Evolutionary conservation across 2,888 invertebrate genomes (phyloP), one percentile per base, ranked within the genome.

Genomic region (Axea sp.): DNA sequence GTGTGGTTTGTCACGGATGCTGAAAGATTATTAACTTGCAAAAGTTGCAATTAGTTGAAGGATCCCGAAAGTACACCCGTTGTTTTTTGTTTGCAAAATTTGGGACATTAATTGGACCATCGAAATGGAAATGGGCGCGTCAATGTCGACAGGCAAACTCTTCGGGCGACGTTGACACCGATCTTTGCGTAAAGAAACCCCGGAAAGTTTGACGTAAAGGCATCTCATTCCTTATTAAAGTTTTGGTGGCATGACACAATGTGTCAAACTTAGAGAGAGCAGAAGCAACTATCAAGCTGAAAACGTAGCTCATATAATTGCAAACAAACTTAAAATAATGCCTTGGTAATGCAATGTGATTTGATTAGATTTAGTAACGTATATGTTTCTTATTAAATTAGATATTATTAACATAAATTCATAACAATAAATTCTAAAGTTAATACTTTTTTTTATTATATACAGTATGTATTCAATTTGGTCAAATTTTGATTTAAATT

Each of bases 191-290:
- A 31, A 64, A 53, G 65, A 65, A 72, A 65, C 39, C 43, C 37
- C 31, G 19, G 37, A 43, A 65, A 59, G 59, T 57, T 72, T 65
- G 65, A 73, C 57, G 59, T 57, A 51, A 59, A 59, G 53, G 65
- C 59, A 59, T 65, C 65, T 68, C 57, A 68, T 59, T 68, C 22
- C 31, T 22, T 7, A n/a, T 17, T 9, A 65, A 53, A 73, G 59
- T 65, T 73, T 59, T 45, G 43, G 22, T 31, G 39, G 14, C 47
- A 31, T 55, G 65, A 73, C 64, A 65, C 45, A 17, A 17, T 30
- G 37, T 72, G 51, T 59, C 59, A 73, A 73, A 53, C 72, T 55
- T 31, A 8, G 22, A 30, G 22, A 31, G 7, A 45, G 26, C 45
- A 33, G 45, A 55, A 47, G 26, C 37, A 45, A 65, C 51, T 64